Conservation (phyloP, 2,113 vertebrate species). For the Cariama cristata region DNA sequence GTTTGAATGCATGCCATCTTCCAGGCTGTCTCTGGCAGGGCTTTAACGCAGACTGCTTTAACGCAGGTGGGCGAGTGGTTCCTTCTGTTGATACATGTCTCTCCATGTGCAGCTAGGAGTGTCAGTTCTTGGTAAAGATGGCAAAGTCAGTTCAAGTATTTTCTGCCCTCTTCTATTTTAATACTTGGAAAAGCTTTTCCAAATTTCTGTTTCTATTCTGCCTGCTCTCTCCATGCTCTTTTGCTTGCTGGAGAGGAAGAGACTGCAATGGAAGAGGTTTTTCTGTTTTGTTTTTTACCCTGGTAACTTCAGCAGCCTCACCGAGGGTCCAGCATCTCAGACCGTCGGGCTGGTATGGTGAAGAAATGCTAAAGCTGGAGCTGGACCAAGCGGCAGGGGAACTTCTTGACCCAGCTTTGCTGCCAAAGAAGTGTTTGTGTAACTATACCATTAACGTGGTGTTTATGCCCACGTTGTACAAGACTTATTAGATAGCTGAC, state of each 20-base stretch:
- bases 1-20: accelerated
- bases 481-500: background rate
- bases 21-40: background rate
- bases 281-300: background rate
- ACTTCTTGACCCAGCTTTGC: background rate
- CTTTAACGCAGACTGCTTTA: background rate
- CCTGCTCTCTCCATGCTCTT: background rate
- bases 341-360: accelerated
- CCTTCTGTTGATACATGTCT: background rate
- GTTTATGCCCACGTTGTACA: background rate
- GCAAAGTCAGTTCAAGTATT: background rate
- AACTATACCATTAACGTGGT: background rate
- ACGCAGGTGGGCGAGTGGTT: background rate
- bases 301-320: background rate
- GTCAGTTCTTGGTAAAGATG: background rate
- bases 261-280: background rate
- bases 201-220: background rate
- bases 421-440: background rate
- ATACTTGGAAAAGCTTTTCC: background rate
- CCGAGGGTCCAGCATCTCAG: background rate
- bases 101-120: background rate
- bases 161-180: background rate
- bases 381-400: background rate
- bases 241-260: background rate
- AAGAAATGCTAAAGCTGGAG: background rate